Conservation (phyloP, 2,113 vertebrate genomes). For the Dermatemys mawii region DNA sequence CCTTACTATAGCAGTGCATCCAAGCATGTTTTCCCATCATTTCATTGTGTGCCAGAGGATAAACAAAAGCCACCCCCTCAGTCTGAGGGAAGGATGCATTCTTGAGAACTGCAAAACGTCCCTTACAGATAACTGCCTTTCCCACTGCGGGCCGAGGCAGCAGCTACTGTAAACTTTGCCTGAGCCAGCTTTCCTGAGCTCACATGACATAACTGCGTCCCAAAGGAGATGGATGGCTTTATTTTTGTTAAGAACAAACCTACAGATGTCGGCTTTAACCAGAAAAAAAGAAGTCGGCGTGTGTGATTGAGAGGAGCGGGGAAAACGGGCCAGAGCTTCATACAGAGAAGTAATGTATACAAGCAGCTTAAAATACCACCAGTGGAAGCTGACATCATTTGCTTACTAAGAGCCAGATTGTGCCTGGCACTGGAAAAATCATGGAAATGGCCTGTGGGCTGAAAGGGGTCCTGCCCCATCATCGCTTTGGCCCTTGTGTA, state of each 20-base stretch:
- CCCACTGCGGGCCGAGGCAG: constrained; percentile 43
- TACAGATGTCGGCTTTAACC: constrained; percentile 60
- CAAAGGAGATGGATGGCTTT: constrained; percentile 74
- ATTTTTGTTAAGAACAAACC: constrained; percentile 71
- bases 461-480: not conserved
- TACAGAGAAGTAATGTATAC: constrained; percentile 41
- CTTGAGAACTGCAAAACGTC: constrained; percentile 61
- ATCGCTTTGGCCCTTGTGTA: not conserved
- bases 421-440: fast-evolving
- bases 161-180: constrained; percentile 74
- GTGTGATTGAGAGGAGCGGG: not conserved
- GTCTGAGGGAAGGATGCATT: constrained; percentile 77
- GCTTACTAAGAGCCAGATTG: not conserved
- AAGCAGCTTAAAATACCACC: constrained; percentile 44
- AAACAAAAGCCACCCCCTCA: constrained; percentile 82
- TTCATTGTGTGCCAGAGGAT: constrained; percentile 84
- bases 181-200: constrained; percentile 68
- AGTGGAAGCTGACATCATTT: constrained; percentile 43
- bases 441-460: not conserved
- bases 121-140: constrained; percentile 75
- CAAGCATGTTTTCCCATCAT: constrained; percentile 80
- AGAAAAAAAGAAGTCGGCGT: not conserved
- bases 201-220: constrained; percentile 41
- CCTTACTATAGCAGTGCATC: constrained; percentile 73
- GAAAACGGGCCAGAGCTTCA: constrained; percentile 22